These are phyloP conservation scores for Drosophila azteca DNA, from an alignment of 1,140 invertebrate species.

Conservation along the genomic window DNA sequence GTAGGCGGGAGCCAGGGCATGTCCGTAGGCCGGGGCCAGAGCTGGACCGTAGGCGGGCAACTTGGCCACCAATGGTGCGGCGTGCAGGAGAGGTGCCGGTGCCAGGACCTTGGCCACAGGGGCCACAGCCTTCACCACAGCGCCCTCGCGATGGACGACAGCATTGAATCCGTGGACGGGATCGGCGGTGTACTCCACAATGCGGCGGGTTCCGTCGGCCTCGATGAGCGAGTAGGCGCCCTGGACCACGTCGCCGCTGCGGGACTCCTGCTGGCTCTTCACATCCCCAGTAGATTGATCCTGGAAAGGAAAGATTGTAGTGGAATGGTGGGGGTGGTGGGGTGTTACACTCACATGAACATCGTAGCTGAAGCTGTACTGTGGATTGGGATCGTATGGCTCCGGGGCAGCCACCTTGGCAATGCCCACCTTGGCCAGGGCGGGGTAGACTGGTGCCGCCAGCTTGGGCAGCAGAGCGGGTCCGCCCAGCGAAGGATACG, in stretches of 20 bases:
- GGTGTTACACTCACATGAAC: constrained; percentile 83
- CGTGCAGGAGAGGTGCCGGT: constrained; percentile 68
- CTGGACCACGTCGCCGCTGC: constrained; percentile 86
- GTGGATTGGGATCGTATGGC: constrained; percentile 85
- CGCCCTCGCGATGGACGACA: constrained; percentile 84
- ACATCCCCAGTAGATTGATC: constrained; percentile 86
- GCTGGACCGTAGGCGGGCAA: constrained; percentile 52
- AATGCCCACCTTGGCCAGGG: constrained; percentile 69
- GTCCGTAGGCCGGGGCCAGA: constrained; percentile 31
- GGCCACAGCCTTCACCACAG: constrained; percentile 82
- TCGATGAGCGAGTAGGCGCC: constrained; percentile 86
- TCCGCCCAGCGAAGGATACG: constrained; percentile 48
- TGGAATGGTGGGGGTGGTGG: no score
- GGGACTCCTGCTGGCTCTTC: constrained; percentile 86
- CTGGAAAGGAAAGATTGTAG: constrained; percentile 46
- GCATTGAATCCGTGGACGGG: constrained; percentile 85
- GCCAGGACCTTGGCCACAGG: constrained; percentile 79
- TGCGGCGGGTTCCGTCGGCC: constrained; percentile 85
- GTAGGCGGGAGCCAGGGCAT: constrained; percentile 34
- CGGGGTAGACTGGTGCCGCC: constrained; percentile 74
- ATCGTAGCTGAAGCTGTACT: constrained; percentile 86
- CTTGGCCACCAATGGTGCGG: constrained; percentile 65
- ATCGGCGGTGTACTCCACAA: constrained; percentile 85
- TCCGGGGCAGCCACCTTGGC: constrained; percentile 84
- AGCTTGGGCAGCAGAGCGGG: constrained; percentile 66